Base-by-base conservation (phyloP, 2,113 vertebrate genomes). In the Eurystomus gularis region DNA sequence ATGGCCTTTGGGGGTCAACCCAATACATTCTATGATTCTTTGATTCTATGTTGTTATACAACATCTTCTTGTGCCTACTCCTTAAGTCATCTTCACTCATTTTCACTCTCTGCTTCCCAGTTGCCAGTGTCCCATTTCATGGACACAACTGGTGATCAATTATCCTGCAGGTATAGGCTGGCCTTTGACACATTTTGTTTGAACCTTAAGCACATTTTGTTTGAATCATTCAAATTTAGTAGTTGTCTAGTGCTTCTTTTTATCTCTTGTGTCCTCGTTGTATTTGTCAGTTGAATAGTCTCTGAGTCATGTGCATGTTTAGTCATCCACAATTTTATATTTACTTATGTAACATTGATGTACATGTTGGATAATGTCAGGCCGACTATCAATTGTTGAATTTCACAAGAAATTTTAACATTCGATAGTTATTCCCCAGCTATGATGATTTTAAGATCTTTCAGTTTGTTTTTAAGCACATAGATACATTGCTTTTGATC, bases 81-180 rank as follows among this genome's bases (percentile, higher is more conserved):
- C n/a, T 57, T 7, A 44, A 60, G 44, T 48, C 46, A 48, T 48
- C 18, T 48, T 48, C 46, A 48, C 42, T 44, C 2, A 37, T 52
- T 76, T 73, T 58, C 37, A 57, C 6, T 28, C 40, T 78, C 26
- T 75, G 26, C 65, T 71, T 87, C 60, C 33, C 42, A 51, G 44
- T 39, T 58, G 35, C 52, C 48, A 13, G 4, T n/a, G 52, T 73
- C 37, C 17, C 31, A 5, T 75, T 57, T 81, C 29, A 28, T 8
- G 11, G 39, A 7, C 13, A 24, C 24, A 46, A 15, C 37, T 70
- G 40, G 7, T 0, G 0, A 10, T 81, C 39, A 8, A 2, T 76
- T 82, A 31, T 55, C 29, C n/a, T 18, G 52, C 51, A n/a, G 13
- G 3, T 44, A 11, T 35, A 35, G 23, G 20, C 40, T 93, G 65